Base-by-base conservation (phyloP, 2,888 invertebrate species). In the Eupithecia pulchellata region DNA sequence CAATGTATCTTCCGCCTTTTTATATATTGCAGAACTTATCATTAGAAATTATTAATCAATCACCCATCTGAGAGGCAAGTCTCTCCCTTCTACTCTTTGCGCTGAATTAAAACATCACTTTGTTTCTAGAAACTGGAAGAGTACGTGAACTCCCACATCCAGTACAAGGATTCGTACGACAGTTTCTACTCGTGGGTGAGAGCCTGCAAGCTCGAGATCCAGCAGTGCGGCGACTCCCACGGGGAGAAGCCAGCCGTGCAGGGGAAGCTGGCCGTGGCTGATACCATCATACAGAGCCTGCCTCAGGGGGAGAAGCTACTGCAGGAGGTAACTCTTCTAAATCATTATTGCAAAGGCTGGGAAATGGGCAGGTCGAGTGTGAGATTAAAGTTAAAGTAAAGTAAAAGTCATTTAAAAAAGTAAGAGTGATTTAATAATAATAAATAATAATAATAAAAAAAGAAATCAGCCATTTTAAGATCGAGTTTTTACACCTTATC, bases 181-280 rank as follows among this genome's bases (percentile, higher is more conserved):
- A 97, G 96, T 80, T 97, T 97, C 70, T 96, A 97, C 69, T 98
- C 99, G 79, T 98, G 98, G 97, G 95, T 99, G 30, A 95, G 97
- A 34, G 96, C 96, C 81, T 96, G 96, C 20, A 96, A 97, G 82
- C 95, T 97, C n/a, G 97, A 97, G 77, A 96, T 98, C 34, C 98
- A 98, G 83, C 97, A 97, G 79, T 97, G 97, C 78, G 96, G 97
- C 4, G 98, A 98, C 86, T 97, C 97, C 0, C 98, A 98, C 84
- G 98, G 98, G 4, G 98, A 98, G 84, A 97, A 97, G 78, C 96
- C 96, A 64, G 95, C 96, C 67, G 96, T 97, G 0, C 95, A 96
- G 69, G 96, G 97, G 79, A 97, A 98, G 85, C 95, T 97, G 36
- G 95, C 96, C 64, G 97, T 96, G 81, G 95, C 98, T 32, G 95